Conservation (phyloP, 2,797 vertebrate genomes). For the Diglossa cyanea region DNA sequence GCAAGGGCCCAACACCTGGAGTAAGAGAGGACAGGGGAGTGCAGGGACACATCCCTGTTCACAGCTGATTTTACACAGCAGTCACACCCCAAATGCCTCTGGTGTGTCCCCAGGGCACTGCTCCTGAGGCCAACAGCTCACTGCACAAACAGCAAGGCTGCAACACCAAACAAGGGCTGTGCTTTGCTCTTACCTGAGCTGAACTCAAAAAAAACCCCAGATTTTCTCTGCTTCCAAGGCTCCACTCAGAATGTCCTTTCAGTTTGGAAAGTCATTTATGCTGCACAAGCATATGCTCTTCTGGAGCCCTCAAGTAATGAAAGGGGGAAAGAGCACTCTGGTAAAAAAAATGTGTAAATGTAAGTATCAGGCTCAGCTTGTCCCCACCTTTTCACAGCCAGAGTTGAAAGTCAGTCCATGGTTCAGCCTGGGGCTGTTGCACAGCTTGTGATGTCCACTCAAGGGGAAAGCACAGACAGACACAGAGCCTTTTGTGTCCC, state of each 20-base stretch:
- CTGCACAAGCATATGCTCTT: not conserved
- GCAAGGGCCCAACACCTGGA: not conserved
- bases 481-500: not conserved
- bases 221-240: not conserved
- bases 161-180: not conserved
- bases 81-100: not conserved
- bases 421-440: not conserved
- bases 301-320: not conserved
- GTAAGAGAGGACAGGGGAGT: not conserved
- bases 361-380: not conserved
- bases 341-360: not conserved
- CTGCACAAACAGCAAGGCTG: not conserved
- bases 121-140: not conserved
- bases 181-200: not conserved
- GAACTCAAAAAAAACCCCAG: not conserved
- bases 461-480: not conserved
- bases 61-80: not conserved
- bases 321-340: not conserved
- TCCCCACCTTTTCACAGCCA: not conserved
- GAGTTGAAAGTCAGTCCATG: not conserved
- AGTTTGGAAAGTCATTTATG: not conserved
- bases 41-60: not conserved
- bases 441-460: not conserved
- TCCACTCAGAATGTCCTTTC: not conserved
- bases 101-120: not conserved